Conservation (phyloP, 2,888 invertebrate genomes). For the Stegophylla sp. region DNA sequence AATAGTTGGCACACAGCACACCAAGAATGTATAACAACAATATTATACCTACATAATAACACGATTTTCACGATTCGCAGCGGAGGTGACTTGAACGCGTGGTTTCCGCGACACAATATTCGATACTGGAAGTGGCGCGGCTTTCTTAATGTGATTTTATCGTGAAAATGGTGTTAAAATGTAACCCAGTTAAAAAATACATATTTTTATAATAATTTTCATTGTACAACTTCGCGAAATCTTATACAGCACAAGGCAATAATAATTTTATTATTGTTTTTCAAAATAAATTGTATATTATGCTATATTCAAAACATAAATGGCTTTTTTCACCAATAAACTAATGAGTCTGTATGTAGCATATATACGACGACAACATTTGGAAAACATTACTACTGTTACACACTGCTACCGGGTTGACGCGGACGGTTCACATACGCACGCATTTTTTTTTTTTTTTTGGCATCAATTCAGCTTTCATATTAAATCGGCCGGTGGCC, state of each 20-base stretch:
- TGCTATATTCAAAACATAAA: neutral
- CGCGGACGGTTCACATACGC: neutral
- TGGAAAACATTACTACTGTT: conserved; percentile 27
- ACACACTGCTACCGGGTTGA: conserved; percentile 1
- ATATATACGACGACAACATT: conserved; percentile 18
- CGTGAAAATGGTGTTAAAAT: conserved; percentile 13
- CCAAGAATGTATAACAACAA: neutral
- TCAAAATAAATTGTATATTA: conserved; percentile 2
- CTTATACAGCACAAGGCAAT: neutral
- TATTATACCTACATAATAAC: conserved; percentile 35
- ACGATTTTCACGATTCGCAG: conserved; percentile 44
- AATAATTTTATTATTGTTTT: conserved; percentile 17
- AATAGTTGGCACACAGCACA: neutral
- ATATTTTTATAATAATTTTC: conserved; percentile 24
- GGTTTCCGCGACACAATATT: conserved; percentile 16
- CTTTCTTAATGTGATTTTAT: conserved; percentile 51
- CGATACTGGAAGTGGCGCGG: neutral
- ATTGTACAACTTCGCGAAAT: conserved; percentile 21
- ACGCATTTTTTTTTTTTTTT: conserved; percentile 24
- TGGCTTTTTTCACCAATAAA: neutral
- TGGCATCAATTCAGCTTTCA: conserved; percentile 6
- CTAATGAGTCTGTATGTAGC: neutral
- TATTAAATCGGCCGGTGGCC: conserved; percentile 39
- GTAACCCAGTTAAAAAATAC: conserved; percentile 49
- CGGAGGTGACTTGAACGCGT: conserved; percentile 40